Percentiles rank a stretch among this genome's conserved stretches.
phyloP scores from a whole-genome alignment of 2,113 vertebrate species.

The Hiodon tergisus region DNA sequence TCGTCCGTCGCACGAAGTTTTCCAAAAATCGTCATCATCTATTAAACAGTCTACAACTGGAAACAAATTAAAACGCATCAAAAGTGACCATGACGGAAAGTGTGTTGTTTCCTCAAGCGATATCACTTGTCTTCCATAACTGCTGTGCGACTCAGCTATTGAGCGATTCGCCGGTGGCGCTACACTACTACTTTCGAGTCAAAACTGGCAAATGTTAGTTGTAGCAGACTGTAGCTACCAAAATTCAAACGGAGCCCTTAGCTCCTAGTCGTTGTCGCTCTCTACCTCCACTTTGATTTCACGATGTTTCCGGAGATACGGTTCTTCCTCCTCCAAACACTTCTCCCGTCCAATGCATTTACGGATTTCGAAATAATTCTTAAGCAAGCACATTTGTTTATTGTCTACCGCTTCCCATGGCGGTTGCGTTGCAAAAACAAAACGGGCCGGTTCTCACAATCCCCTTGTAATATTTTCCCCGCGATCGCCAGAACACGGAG shows the following conservation, averaged over 20 bases:
- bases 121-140: constrained; percentile 28
- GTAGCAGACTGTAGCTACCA: constrained; percentile 5
- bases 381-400: constrained; percentile 36
- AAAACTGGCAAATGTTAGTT: constrained; percentile 17
- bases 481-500: neutral
- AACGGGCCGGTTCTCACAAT: constrained; percentile 53
- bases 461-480: neutral
- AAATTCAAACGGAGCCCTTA: constrained; percentile 32
- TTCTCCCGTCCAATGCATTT: constrained; percentile 15
- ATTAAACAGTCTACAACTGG: constrained; percentile 9
- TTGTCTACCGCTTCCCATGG: constrained; percentile 62
- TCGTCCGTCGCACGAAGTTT: constrained; percentile 45
- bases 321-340: constrained; percentile 1
- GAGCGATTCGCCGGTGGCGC: constrained; percentile 39
- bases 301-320: constrained; percentile 2
- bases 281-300: constrained; percentile 16
- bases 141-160: constrained; percentile 21
- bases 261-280: constrained; percentile 8
- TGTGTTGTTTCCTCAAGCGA: constrained; percentile 15
- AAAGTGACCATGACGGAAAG: constrained; percentile 9
- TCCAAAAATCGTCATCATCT: constrained; percentile 36
- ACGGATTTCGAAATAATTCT: constrained; percentile 20
- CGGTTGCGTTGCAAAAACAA: constrained; percentile 55
- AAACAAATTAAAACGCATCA: neutral
- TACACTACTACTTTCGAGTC: constrained; percentile 20